These are phyloP conservation scores for Axea sp. DNA, from an alignment of 2,888 invertebrate species.

Conservation along the genomic window DNA sequence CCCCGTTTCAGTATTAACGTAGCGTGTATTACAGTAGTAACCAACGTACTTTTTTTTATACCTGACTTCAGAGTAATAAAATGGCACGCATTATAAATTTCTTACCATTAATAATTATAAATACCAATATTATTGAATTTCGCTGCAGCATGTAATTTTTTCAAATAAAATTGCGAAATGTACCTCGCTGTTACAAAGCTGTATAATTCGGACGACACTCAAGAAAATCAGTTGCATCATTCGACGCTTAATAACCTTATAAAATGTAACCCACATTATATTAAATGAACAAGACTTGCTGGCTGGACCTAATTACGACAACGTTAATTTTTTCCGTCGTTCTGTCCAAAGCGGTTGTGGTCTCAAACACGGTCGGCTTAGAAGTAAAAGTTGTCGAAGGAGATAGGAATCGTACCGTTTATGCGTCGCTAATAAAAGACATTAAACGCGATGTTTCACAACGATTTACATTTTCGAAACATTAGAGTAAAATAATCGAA, in stretches of 20 bases:
- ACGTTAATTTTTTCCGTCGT: slow-evolving; percentile 6
- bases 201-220: slow-evolving; percentile 31
- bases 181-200: slow-evolving; percentile 33
- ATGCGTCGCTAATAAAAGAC: slow-evolving; percentile 52
- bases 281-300: slow-evolving; percentile 33
- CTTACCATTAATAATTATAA: slow-evolving; percentile 33
- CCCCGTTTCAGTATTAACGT: slow-evolving; percentile 27
- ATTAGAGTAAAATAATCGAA: slow-evolving; percentile 57
- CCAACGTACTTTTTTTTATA: slow-evolving; percentile 24
- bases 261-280: slow-evolving; percentile 43
- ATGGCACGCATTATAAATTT: slow-evolving; percentile 23
- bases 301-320: slow-evolving; percentile 36
- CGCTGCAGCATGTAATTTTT: slow-evolving; percentile 5
- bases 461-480: slow-evolving; percentile 57
- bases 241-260: slow-evolving; percentile 21
- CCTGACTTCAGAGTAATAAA: slow-evolving; percentile 46
- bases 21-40: slow-evolving; percentile 32
- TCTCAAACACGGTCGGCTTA: slow-evolving; percentile 29
- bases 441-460: slow-evolving; percentile 61
- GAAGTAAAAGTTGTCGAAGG: slow-evolving; percentile 48
- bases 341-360: slow-evolving; percentile 13
- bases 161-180: no score
- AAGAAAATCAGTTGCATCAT: slow-evolving; percentile 56
- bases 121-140: slow-evolving; percentile 16
- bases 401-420: slow-evolving; percentile 44